These are phyloP conservation scores for Xylocampa areola DNA, from an alignment of 2,888 invertebrate genomes.

Conservation along the genomic window DNA sequence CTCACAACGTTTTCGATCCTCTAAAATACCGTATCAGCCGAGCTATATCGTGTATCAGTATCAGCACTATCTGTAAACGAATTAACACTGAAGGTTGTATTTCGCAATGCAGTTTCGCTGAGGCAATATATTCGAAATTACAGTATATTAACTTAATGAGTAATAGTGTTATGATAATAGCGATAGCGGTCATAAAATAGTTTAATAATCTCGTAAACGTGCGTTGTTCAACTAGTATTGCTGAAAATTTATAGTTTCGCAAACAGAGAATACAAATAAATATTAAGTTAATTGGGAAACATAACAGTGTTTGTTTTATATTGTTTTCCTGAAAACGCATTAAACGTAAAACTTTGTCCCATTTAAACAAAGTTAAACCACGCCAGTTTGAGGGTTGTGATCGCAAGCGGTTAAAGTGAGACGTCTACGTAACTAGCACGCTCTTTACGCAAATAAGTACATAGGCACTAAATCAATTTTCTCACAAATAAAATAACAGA, in stretches of 20 bases:
- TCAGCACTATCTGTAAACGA: conserved; percentile 5
- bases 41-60: no score
- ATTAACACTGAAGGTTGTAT: conserved; percentile 13
- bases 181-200: conserved; percentile 6
- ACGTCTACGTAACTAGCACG: not conserved
- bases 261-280: conserved; percentile 3
- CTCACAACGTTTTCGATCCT: conserved; percentile 31
- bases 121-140: conserved; percentile 7
- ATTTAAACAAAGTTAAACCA: conserved; percentile 12
- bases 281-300: conserved; percentile 3
- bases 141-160: conserved; percentile 9
- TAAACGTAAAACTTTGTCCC: not conserved
- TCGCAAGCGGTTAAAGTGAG: conserved; percentile 27
- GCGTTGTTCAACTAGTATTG: conserved; percentile 30
- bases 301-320: conserved; percentile 4
- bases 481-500: conserved; percentile 13
- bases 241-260: conserved; percentile 9
- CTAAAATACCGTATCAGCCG: conserved; percentile 10
- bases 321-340: not conserved
- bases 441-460: conserved; percentile 3
- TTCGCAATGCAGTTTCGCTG: conserved; percentile 52
- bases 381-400: conserved; percentile 5
- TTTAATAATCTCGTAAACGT: conserved; percentile 18
- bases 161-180: conserved; percentile 6
- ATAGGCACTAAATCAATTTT: conserved; percentile 6